phyloP scores from a whole-genome alignment of 2,888 invertebrate species.

The Cyrtodaria siliqua region DNA sequence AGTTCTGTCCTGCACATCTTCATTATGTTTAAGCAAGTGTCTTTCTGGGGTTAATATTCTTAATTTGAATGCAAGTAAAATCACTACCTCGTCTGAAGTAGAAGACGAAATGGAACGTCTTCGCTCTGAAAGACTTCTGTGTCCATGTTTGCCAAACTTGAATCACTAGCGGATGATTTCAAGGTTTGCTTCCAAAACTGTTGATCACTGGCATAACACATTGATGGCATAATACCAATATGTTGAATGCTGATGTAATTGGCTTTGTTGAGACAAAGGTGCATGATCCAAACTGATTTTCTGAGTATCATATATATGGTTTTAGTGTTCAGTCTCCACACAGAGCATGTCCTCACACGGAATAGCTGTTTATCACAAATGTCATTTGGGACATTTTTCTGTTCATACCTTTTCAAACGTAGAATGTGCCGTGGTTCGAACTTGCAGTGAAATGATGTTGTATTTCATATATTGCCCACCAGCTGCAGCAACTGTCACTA shows the following conservation, averaged over 20 bases:
- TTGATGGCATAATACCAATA: slow-evolving; percentile 27
- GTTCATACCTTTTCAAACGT: slow-evolving; percentile 5
- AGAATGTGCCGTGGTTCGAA: slow-evolving; percentile 4
- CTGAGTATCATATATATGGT: slow-evolving; percentile 9
- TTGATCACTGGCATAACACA: slow-evolving; percentile 39
- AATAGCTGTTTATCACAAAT: slow-evolving; percentile 27
- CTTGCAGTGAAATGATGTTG: not conserved
- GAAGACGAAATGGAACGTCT: slow-evolving; percentile 50
- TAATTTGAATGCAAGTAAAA: slow-evolving; percentile 45
- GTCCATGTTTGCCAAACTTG: slow-evolving; percentile 9
- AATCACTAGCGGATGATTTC: not conserved
- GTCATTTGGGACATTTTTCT: not conserved
- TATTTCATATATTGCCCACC: slow-evolving; percentile 27
- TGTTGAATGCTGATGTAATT: slow-evolving; percentile 34
- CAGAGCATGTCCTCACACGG: slow-evolving; percentile 25
- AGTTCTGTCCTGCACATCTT: slow-evolving; percentile 57
- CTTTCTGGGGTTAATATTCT: slow-evolving; percentile 38
- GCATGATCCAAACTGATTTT: not conserved
- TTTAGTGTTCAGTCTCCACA: slow-evolving; percentile 22
- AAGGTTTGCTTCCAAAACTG: slow-evolving; percentile 43
- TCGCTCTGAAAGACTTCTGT: slow-evolving; percentile 1
- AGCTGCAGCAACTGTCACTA: slow-evolving; percentile 9
- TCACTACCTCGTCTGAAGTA: slow-evolving; percentile 29
- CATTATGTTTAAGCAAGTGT: slow-evolving; percentile 47
- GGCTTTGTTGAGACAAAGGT: slow-evolving; percentile 46